These are phyloP conservation scores for Agrilus planipennis DNA, from an alignment of 1,140 invertebrate genomes.

Conservation along the genomic window DNA sequence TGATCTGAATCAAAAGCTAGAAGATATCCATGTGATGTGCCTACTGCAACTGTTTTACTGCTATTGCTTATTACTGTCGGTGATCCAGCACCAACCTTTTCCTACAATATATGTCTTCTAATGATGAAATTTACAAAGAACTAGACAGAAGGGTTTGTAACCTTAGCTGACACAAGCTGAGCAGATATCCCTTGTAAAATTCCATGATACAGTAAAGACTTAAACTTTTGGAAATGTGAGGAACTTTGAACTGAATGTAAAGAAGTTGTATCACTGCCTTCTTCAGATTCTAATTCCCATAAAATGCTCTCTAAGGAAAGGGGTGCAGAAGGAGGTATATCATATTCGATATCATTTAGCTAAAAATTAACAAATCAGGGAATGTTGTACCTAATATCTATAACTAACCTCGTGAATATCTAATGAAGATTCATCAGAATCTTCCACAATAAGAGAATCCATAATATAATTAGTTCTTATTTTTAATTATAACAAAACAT, in stretches of 20 bases:
- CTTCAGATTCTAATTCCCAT: constrained; percentile 58
- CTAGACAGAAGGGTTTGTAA: constrained; percentile 37
- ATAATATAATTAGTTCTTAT: no score
- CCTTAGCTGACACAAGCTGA: constrained; percentile 68
- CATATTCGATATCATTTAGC: constrained; percentile 75
- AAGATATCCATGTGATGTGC: constrained; percentile 86
- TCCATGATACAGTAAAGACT: constrained; percentile 67
- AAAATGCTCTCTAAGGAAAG: constrained; percentile 80
- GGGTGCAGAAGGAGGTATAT: constrained; percentile 62
- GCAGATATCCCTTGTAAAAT: constrained; percentile 75
- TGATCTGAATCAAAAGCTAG: constrained; percentile 79
- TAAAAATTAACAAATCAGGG: constrained; percentile 20
- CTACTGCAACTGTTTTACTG: constrained; percentile 70
- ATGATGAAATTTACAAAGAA: not conserved
- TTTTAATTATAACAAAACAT: no score
- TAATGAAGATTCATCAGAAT: constrained; percentile 29
- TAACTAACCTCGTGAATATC: constrained; percentile 29
- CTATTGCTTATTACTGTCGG: constrained; percentile 73
- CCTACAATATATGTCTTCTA: constrained; percentile 40
- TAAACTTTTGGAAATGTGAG: constrained; percentile 36
- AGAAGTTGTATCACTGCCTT: constrained; percentile 41
- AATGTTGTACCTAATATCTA: not conserved
- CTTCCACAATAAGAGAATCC: constrained; percentile 18
- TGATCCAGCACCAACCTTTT: constrained; percentile 77
- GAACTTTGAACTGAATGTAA: constrained; percentile 39